Evolutionary conservation across 2,888 invertebrate genomes (phyloP).

Genomic region (Taphrorychus bicolor): DNA sequence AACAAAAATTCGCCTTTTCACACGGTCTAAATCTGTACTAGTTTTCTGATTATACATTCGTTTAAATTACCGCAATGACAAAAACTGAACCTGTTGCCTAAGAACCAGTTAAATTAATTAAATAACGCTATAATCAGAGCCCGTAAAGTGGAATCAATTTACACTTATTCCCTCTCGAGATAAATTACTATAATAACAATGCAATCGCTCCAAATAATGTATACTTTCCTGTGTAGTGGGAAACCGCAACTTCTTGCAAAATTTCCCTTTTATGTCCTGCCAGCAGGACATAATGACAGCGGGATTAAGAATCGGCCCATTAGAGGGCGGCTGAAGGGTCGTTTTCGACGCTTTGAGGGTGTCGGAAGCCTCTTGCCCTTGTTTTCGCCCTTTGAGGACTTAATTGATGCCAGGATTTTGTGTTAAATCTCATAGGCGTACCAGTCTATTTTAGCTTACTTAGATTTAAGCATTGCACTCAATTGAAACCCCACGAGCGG

Average conservation of each 20-base stretch:
- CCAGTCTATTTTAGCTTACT: neutral
- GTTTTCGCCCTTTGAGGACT: slow-evolving; percentile 50
- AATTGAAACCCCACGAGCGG: no score
- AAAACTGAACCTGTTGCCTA: slow-evolving; percentile 1
- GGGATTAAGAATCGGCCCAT: slow-evolving; percentile 57
- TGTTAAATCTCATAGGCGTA: slow-evolving; percentile 19
- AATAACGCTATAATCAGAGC: neutral
- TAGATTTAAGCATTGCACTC: neutral
- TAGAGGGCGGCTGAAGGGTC: slow-evolving; percentile 54
- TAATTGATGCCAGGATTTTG: slow-evolving; percentile 46
- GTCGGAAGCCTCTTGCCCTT: slow-evolving; percentile 44
- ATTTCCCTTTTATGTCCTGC: slow-evolving; percentile 46
- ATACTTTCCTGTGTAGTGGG: neutral
- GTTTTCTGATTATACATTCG: neutral
- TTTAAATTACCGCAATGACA: neutral
- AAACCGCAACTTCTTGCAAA: slow-evolving; percentile 37
- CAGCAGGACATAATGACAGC: slow-evolving; percentile 57
- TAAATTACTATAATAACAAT: neutral
- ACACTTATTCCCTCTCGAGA: neutral
- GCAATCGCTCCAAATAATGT: neutral
- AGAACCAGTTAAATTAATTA: neutral
- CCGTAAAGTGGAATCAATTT: neutral
- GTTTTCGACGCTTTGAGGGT: slow-evolving; percentile 55
- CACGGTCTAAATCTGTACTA: neutral
- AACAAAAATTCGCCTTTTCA: slow-evolving; percentile 1